phyloP scores from a whole-genome alignment of 2,888 invertebrate species.

The Andrena hattorfiana region DNA sequence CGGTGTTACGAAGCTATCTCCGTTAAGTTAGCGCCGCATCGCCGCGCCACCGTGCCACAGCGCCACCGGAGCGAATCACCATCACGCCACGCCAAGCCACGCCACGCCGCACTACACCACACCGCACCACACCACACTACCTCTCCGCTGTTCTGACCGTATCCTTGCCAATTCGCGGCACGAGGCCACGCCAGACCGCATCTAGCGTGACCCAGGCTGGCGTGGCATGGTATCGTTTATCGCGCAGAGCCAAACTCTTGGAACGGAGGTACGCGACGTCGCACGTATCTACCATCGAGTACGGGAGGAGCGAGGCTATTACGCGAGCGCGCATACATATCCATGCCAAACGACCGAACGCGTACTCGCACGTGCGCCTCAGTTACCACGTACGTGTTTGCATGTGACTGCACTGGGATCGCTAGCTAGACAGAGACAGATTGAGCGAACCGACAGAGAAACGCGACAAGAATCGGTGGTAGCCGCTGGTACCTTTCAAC shows the following conservation, averaged over 20 bases:
- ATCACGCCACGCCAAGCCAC: conserved; percentile 4
- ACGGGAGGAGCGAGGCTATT: conserved; percentile 80
- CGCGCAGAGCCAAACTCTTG: conserved; percentile 72
- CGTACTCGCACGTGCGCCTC: conserved; percentile 50
- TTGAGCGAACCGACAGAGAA: neutral
- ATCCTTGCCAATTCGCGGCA: conserved; percentile 39
- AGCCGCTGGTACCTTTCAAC: conserved; percentile 25
- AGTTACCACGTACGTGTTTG: conserved; percentile 17
- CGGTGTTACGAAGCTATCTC: conserved; percentile 28
- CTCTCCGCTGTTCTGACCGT: conserved; percentile 27
- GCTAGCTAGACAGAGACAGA: conserved; percentile 14
- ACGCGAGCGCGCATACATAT: conserved; percentile 78
- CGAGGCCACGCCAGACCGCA: conserved; percentile 33
- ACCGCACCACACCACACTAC: neutral
- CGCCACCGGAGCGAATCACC: conserved; percentile 33
- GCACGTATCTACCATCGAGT: conserved; percentile 78
- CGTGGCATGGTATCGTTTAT: conserved; percentile 78
- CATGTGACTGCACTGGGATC: conserved; percentile 2
- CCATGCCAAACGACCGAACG: conserved; percentile 65
- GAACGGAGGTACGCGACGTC: conserved; percentile 70
- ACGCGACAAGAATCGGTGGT: conserved; percentile 8
- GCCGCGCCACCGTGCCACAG: conserved; percentile 20
- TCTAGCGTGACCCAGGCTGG: conserved; percentile 46
- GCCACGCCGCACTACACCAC: neutral
- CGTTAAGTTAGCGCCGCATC: conserved; percentile 39